Conservation (phyloP, 1,140 invertebrate species). For the Eueides isabella region DNA sequence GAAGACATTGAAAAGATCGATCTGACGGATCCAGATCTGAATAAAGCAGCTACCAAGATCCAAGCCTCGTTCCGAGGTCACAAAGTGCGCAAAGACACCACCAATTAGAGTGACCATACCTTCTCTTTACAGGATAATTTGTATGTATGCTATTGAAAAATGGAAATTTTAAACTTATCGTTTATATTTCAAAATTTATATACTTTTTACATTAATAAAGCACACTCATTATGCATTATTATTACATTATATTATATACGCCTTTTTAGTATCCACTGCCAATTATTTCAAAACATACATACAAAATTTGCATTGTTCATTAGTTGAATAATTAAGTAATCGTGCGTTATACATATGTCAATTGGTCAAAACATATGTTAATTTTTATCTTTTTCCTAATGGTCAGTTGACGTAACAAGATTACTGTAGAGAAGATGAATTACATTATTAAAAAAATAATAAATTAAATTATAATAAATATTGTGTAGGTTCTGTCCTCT, state of each 20-base stretch:
- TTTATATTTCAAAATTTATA: conserved; percentile 17
- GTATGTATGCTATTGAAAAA: conserved; percentile 48
- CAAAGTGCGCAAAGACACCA: conserved; percentile 90
- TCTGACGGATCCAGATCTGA: conserved; percentile 91
- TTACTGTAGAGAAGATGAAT: conserved; percentile 55
- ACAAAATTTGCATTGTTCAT: conserved; percentile 45
- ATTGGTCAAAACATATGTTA: conserved; percentile 49
- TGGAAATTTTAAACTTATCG: conserved; percentile 9
- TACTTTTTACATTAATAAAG: conserved; percentile 18
- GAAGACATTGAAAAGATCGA: conserved; percentile 91
- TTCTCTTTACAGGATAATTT: conserved; percentile 46
- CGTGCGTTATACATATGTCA: conserved; percentile 51
- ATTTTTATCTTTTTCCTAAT: conserved; percentile 26
- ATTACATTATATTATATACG: conserved; percentile 1
- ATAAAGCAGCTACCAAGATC: conserved; percentile 96
- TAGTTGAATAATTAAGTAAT: conserved; percentile 54
- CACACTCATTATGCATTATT: conserved; percentile 4
- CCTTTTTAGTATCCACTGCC: conserved; percentile 34
- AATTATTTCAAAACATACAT: conserved; percentile 43
- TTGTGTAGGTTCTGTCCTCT: conserved; percentile 55
- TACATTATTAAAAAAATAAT: conserved; percentile 43
- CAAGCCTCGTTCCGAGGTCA: conserved; percentile 96
- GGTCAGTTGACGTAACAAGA: conserved; percentile 59
- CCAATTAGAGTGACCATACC: conserved; percentile 59
- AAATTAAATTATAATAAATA: conserved; percentile 44